phyloP scores from a whole-genome alignment of 2,888 invertebrate species.

The Mellilla xanthometata region DNA sequence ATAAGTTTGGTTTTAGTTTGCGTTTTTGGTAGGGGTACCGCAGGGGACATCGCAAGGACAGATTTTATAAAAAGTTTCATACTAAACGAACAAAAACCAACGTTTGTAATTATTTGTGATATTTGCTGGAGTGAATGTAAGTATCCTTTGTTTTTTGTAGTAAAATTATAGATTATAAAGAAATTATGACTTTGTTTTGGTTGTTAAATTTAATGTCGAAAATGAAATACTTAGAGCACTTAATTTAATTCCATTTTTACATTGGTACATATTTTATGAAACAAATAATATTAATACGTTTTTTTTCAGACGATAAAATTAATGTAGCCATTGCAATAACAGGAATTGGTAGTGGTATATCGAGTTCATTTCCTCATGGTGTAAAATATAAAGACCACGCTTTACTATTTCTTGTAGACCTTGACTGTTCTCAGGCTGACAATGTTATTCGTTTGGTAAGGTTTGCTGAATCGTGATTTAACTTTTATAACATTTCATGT shows the following conservation, averaged over 20 bases:
- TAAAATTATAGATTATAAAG: too few relatives aligned
- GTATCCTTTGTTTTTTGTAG: slow-evolving; percentile 20
- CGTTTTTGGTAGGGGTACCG: slow-evolving; percentile 19
- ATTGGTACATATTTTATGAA: too few relatives aligned
- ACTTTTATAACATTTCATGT: too few relatives aligned
- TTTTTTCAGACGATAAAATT: slow-evolving; percentile 38
- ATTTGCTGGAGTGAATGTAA: slow-evolving; percentile 57
- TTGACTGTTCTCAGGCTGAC: slow-evolving; percentile 46
- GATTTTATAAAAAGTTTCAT: slow-evolving; percentile 51
- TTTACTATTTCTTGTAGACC: slow-evolving; percentile 50
- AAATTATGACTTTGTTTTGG: too few relatives aligned
- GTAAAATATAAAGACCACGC: slow-evolving; percentile 42
- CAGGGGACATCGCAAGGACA: slow-evolving; percentile 32
- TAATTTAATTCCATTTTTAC: too few relatives aligned
- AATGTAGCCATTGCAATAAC: slow-evolving; percentile 42
- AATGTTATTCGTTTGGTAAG: slow-evolving; percentile 46
- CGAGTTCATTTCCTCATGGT: slow-evolving; percentile 27
- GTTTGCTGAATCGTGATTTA: too few relatives aligned
- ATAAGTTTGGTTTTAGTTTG: slow-evolving; percentile 20
- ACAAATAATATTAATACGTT: neutral
- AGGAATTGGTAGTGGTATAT: slow-evolving; percentile 39
- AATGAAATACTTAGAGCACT: too few relatives aligned
- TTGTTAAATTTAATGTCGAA: too few relatives aligned
- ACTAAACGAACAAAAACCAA: slow-evolving; percentile 54
- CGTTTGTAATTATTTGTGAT: slow-evolving; percentile 39